Conservation (phyloP, 2,888 invertebrate species). For the Saturnia japonica region DNA sequence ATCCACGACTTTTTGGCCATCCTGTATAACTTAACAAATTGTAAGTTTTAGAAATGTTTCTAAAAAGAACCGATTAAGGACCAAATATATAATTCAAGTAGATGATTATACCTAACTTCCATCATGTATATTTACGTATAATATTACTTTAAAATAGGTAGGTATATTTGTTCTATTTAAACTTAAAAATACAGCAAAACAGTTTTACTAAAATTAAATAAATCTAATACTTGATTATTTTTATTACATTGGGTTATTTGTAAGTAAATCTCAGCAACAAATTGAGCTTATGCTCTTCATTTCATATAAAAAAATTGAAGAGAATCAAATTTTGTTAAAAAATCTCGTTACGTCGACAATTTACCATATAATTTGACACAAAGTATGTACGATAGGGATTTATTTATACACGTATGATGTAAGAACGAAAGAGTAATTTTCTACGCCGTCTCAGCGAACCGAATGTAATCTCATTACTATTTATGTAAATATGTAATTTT, state of each 20-base stretch:
- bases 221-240: neutral
- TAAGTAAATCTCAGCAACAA: neutral
- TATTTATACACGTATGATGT: conserved; percentile 44
- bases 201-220: neutral
- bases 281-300: conserved; percentile 51
- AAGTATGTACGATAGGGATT: conserved; percentile 43
- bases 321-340: conserved; percentile 70
- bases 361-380: conserved; percentile 49
- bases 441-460: conserved; percentile 41
- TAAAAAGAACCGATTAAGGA: no score
- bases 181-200: neutral
- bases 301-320: conserved; percentile 62
- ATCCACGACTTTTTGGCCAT: no score
- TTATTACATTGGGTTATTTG: neutral
- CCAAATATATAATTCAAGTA: no score
- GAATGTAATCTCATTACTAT: conserved; percentile 43
- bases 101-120: no score
- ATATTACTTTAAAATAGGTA: no score
- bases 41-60: no score
- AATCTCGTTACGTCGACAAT: conserved; percentile 64
- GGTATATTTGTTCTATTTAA: neutral
- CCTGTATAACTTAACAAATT: no score
- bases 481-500: conserved; percentile 39
- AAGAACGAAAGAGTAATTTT: conserved; percentile 52
- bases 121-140: no score